phyloP scores from a whole-genome alignment of 2,113 vertebrate species.

The Orycteropus afer region DNA sequence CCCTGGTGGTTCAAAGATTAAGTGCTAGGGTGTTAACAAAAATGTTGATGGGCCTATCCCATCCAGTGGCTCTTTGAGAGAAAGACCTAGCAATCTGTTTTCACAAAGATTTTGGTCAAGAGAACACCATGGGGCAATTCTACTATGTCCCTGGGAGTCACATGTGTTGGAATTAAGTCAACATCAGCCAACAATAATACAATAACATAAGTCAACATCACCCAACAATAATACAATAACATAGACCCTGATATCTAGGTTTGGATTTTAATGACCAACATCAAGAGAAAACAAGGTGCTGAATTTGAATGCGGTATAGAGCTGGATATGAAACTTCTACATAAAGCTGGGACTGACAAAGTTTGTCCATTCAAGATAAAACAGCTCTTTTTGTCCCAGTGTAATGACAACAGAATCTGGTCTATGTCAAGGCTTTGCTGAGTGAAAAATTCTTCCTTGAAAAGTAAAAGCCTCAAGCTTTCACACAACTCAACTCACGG shows the following conservation, averaged over 20 bases:
- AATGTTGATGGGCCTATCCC: too few species aligned
- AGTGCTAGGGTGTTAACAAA: too few species aligned
- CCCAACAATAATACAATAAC: background rate
- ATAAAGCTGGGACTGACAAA: background rate
- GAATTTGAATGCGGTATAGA: background rate
- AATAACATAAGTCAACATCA: background rate
- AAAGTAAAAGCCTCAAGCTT: background rate
- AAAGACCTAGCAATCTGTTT: too few species aligned
- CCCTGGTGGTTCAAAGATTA: too few species aligned
- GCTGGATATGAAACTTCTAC: background rate
- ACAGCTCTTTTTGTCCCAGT: background rate
- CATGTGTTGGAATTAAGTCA: background rate
- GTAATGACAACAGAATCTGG: background rate
- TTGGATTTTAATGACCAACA: background rate
- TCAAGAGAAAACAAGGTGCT: background rate
- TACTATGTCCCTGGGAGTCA: background rate
- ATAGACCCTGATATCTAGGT: background rate
- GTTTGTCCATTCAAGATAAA: background rate
- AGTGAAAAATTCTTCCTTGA: background rate
- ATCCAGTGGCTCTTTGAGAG: too few species aligned
- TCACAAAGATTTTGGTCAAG: too few species aligned
- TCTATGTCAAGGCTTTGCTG: background rate
- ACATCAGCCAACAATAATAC: background rate
- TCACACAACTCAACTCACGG: background rate
- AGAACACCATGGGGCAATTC: background rate